These are phyloP conservation scores for Stratiolaelaps scimitus DNA, from an alignment of 1,140 invertebrate genomes.

Conservation along the genomic window DNA sequence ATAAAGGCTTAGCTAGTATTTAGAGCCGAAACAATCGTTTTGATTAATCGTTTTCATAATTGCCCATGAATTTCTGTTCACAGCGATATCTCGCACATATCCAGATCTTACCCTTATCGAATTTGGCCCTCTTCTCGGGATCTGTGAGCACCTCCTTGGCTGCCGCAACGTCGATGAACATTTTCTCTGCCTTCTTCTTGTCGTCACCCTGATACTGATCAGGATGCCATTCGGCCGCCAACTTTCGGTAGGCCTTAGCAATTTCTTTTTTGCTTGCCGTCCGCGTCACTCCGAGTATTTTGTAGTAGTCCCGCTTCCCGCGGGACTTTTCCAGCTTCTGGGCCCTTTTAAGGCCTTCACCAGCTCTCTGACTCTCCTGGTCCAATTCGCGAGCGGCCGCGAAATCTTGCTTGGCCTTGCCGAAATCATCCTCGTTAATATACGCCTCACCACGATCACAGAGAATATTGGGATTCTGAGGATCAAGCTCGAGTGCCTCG, in stretches of 20 bases:
- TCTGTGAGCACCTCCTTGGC: conserved; percentile 88
- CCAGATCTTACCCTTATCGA: conserved; percentile 5
- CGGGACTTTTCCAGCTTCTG: conserved; percentile 88
- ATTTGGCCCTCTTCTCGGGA: conserved; percentile 38
- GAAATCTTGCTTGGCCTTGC: conserved; percentile 73
- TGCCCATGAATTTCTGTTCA: too few relatives aligned
- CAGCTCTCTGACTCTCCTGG: conserved; percentile 60
- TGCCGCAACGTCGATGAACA: conserved; percentile 96
- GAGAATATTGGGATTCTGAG: conserved; percentile 59
- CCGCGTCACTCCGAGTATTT: conserved; percentile 71
- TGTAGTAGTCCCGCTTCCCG: conserved; percentile 92
- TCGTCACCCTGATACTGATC: conserved; percentile 78
- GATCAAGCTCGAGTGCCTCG: conserved; percentile 59
- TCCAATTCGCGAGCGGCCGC: conserved; percentile 75
- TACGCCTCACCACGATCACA: conserved; percentile 88
- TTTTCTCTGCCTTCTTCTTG: conserved; percentile 91
- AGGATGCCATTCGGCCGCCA: conserved; percentile 97
- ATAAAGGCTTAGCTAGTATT: conserved; percentile 15
- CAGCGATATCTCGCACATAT: too few relatives aligned
- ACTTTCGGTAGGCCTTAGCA: conserved; percentile 87
- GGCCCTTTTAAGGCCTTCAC: conserved; percentile 73
- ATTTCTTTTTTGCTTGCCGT: conserved; percentile 84
- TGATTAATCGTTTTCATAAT: conserved; percentile 16
- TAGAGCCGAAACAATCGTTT: not conserved
- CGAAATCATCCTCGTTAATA: conserved; percentile 73